Base-by-base conservation (phyloP, 2,888 invertebrate genomes). In the Hypomecis atomaria region DNA sequence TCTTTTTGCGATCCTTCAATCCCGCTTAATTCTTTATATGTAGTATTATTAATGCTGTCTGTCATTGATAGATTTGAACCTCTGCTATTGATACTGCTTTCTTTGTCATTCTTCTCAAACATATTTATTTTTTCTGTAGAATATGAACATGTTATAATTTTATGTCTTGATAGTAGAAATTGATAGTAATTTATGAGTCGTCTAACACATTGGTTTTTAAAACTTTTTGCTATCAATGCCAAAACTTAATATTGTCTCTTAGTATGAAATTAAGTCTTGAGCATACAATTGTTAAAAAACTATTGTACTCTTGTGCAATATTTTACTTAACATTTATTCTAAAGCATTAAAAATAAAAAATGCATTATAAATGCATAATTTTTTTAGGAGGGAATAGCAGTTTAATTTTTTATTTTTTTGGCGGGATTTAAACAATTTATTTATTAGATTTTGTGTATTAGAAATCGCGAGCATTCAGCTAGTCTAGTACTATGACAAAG, bases 121-220 rank as follows among this genome's bases (percentile, higher is more conserved):
- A 92, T 86, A 74, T 77, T 92, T 89, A 92, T 92, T 92, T 90
- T 92, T 68, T 92, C 92, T 92, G 87, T 57, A 87, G 87, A 66
- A 71, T 63, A 58, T 59, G 60, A n/a, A 44, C 10, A 60, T 13
- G 9, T 34, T 47, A 52, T 47, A 38, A 43, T 8, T 38, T 23
- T n/a, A 44, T 37, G 13, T 55, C 44, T 55, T 55, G 44, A 45
- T 10, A 44, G 44, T 11, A 37, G 9, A n/a, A 11, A 9, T 8
- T 44, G 34, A 1, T 11, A 2, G 13, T 45, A n/a, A 55, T 44
- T 10, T 5, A 43, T 55, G 36, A 45, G 36, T 44, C 44, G 44
- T 55, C 10, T 8, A 55, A 23, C 1, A 23, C 4, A 40, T 45
- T 45, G 33, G 11, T 44, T 45, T 37, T 11, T n/a, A 8, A 33